Percentiles rank a stretch among this genome's conserved stretches.
phyloP scores from a whole-genome alignment of 2,888 invertebrate genomes.

The Lomographa bimaculata region DNA sequence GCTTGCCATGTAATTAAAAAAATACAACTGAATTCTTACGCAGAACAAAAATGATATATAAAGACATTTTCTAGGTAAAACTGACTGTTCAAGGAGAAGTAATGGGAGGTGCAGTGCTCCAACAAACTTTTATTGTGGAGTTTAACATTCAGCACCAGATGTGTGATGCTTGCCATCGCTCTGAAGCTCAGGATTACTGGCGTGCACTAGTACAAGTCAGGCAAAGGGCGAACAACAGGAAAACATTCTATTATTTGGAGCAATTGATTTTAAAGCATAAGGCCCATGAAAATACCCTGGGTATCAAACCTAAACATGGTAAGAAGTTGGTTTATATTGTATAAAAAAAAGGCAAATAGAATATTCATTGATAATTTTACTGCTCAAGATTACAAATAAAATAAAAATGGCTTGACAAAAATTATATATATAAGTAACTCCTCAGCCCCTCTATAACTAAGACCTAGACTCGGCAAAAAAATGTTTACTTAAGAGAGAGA shows the following conservation, averaged over 20 bases:
- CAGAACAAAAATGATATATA: no score
- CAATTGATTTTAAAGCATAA: slow-evolving; percentile 98
- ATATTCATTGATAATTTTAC: no score
- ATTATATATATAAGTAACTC: no score
- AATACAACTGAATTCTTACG: no score
- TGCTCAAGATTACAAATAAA: no score
- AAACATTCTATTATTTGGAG: slow-evolving; percentile 98
- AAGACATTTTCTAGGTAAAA: slow-evolving; percentile 84
- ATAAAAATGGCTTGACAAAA: not conserved
- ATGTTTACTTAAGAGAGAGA: no score
- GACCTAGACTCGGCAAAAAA: no score
- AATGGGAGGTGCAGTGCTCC: slow-evolving; percentile 93
- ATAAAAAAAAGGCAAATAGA: no score
- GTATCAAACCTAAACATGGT: slow-evolving; percentile 94
- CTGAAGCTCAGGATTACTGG: slow-evolving; percentile 99
- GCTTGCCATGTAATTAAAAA: no score
- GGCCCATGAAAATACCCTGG: slow-evolving; percentile 94
- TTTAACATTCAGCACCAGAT: slow-evolving; percentile 96
- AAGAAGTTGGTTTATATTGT: no score
- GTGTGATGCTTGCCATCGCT: slow-evolving; percentile 98
- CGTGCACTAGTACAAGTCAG: slow-evolving; percentile 95
- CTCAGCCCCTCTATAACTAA: no score
- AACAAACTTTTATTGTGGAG: slow-evolving; percentile 98
- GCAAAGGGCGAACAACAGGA: slow-evolving; percentile 95
- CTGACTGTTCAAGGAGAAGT: slow-evolving; percentile 98